phyloP scores from a whole-genome alignment of 2,888 invertebrate species.

The Hoplodrina ambigua region DNA sequence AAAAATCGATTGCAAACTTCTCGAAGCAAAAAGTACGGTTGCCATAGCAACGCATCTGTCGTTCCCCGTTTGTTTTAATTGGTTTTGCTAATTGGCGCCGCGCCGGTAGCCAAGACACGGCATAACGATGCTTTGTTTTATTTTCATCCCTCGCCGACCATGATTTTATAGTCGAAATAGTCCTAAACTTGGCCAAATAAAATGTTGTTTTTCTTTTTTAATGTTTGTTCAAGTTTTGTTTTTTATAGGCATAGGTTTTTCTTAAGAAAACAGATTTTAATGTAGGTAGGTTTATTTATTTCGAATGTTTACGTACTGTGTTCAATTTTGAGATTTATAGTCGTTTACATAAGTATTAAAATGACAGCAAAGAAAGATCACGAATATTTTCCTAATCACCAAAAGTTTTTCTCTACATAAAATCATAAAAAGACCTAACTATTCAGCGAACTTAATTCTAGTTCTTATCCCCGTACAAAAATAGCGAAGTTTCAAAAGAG shows the following conservation, averaged over 20 bases:
- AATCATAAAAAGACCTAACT: slow-evolving; percentile 5
- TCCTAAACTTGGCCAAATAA: neutral
- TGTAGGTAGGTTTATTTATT: too few relatives aligned
- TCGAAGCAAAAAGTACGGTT: slow-evolving; percentile 24
- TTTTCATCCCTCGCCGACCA: slow-evolving; percentile 26
- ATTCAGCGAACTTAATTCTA: slow-evolving; percentile 43
- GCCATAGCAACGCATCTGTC: slow-evolving; percentile 48
- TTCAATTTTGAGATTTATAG: neutral
- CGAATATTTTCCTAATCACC: slow-evolving; percentile 2
- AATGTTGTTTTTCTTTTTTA: neutral
- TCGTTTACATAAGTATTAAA: neutral
- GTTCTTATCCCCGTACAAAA: slow-evolving; percentile 42
- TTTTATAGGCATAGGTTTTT: neutral
- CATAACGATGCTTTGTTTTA: slow-evolving; percentile 48
- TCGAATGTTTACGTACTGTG: neutral
- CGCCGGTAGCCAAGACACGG: slow-evolving; percentile 52
- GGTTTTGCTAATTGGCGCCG: slow-evolving; percentile 65
- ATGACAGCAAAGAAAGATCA: neutral
- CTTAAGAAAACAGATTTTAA: neutral
- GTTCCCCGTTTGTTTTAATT: slow-evolving; percentile 62
- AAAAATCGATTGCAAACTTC: slow-evolving; percentile 9
- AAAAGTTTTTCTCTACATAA: slow-evolving; percentile 9
- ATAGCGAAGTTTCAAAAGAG: slow-evolving; percentile 57
- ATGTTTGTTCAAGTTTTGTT: neutral
- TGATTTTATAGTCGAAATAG: slow-evolving; percentile 16